Base-by-base conservation (phyloP, 2,113 vertebrate genomes). In the Cyrtonyx montezumae region DNA sequence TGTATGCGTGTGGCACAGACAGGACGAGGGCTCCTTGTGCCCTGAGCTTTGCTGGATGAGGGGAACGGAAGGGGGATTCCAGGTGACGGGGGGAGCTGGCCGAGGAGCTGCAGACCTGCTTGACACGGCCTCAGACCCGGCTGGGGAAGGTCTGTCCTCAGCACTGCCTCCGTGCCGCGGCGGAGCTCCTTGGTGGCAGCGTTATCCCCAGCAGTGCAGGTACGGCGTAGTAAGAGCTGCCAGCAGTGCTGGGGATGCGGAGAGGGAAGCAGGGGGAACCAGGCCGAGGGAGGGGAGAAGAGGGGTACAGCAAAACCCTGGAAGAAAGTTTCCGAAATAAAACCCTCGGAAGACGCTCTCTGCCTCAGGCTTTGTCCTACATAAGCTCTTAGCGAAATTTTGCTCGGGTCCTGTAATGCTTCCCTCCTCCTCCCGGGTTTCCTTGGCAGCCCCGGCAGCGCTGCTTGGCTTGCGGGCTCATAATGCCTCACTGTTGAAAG, bases 361-460 rank as follows among this genome's bases (percentile, higher is more conserved):
- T 51, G 70, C 82, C 82, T 92, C 87, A 42, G 85, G 89, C 87
- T 91, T 82, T 96, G 95, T 94, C 89, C 92, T 95, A 94, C 70
- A 82, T 82, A 76, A 81, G 81, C 62, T 84, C 74, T 58, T 48
- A 75, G 84, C 70, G 94, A 91, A 87, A 95, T 90, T 93, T 78
- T 70, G 67, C 91, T 93, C 34, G 30, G 79, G 43, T 95, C 90
- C 93, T 80, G 86, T 55, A 68, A 83, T 90, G 92, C 91, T 92
- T 92, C 65, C 75, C 75, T 82, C 51, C 81, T 91, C 94, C 94
- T 94, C 94, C 87, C 69, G 94, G 78, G 95, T 95, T 96, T 96
- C 94, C 89, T 94, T 93, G 96, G 96, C 91, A 94, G 96, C 94
- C 92, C 92, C 53, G 63, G 91, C 94, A 32, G 81, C 87, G 86